Evolutionary conservation across 2,888 invertebrate genomes (phyloP).

Genomic region (Tetragonisca angustula): DNA sequence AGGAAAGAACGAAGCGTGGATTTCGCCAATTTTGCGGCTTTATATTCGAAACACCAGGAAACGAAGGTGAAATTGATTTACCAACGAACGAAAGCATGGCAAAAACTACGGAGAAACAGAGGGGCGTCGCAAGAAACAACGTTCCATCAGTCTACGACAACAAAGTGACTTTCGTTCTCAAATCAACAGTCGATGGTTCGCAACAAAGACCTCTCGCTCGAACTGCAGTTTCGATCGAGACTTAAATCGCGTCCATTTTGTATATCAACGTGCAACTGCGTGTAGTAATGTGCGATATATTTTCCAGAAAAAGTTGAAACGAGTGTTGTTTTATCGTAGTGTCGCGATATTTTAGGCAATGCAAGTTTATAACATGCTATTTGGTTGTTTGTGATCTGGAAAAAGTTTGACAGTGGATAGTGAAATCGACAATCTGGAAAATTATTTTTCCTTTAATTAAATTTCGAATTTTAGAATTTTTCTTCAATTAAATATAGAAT

Average conservation of each 20-base stretch:
- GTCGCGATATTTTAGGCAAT: neutral
- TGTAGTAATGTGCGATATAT: too few species aligned
- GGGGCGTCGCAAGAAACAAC: constrained; percentile 9
- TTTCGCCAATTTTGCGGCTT: neutral
- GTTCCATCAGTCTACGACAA: neutral
- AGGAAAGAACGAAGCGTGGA: neutral
- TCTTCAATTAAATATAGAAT: too few species aligned
- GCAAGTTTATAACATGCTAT: neutral
- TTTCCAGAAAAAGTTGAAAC: neutral
- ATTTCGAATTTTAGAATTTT: too few species aligned
- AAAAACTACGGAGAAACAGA: neutral
- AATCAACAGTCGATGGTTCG: constrained; percentile 10
- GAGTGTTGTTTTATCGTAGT: neutral
- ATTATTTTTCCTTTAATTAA: too few species aligned
- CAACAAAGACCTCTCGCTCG: neutral
- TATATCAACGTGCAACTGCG: neutral
- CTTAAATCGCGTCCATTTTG: neutral
- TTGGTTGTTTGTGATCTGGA: too few species aligned
- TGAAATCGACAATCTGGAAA: neutral
- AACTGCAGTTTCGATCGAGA: neutral
- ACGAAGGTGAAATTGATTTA: constrained; percentile 1
- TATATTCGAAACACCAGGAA: neutral
- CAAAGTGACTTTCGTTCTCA: constrained; percentile 2
- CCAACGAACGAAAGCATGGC: constrained; percentile 7
- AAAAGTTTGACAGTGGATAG: neutral